Evolutionary conservation across 2,113 vertebrate species (phyloP), one percentile per base, ranked within the genome.

Genomic region (Sander vitreus): DNA sequence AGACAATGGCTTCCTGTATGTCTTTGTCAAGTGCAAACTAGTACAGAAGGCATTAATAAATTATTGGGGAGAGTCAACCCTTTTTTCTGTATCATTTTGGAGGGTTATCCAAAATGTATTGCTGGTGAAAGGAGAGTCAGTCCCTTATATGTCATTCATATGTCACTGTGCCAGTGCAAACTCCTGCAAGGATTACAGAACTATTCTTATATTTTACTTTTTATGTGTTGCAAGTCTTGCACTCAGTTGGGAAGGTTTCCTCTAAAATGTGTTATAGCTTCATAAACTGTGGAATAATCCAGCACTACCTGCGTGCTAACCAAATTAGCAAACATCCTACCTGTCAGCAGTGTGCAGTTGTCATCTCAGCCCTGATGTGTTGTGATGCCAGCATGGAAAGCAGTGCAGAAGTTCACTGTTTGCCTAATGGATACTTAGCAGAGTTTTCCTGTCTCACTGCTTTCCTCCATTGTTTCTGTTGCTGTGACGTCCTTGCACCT

Each of bases 151-250:
- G 55, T 57, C 53, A 58, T 19, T 73, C 25, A 58, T n/a, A 69
- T 88, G 81, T 84, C 51, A 62, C 30, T 18, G 11, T 51, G 53
- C 7, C 39, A 3, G 3, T 59, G 58, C 54, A 68, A 83, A 67
- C 53, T 60, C 30, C 25, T 75, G 36, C 58, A 78, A 80, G 39
- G 27, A 74, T 69, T 50, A 36, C 50, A 59, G 51, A 51, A 27
- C 30, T 65, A 2, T 57, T 88, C 9, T 57, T 53, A 47, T 7
- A 15, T 82, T 39, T 33, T 55, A 63, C 25, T 47, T 73, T 21
- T 76, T 43, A 51, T 63, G 47, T 43, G 51, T 60, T 64, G 23
- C 50, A 80, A 51, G 36, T 65, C 53, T 33, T 58, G 7, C 13
- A 16, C n/a, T 39, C 15, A 47, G 15, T 14, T 73, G 16, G 27